phyloP scores from a whole-genome alignment of 2,797 vertebrate species.

The Darevskia mixta region DNA sequence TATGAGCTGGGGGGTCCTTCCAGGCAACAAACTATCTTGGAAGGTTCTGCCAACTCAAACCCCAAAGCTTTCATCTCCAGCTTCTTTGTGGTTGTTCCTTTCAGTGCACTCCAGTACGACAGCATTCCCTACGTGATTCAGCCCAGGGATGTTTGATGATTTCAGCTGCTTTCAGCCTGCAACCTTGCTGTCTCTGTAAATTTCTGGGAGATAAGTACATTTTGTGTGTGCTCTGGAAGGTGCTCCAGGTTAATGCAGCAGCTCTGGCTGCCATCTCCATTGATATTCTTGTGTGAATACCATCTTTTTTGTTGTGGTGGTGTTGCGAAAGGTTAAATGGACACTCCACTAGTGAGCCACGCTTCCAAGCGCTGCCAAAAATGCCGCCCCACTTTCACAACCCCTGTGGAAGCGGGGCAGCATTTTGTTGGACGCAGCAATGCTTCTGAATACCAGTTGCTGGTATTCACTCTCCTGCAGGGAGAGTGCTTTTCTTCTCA shows the following conservation, averaged over 20 bases:
- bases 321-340: background rate
- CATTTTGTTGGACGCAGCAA: no score
- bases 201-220: conserved; percentile 22
- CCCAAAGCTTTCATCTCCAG: background rate
- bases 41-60: background rate
- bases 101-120: accelerated
- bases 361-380: background rate
- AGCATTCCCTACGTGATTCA: conserved; percentile 6
- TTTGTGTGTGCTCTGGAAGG: conserved; percentile 17
- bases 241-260: conserved; percentile 10
- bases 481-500: no score
- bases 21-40: background rate
- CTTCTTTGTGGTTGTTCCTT: conserved; percentile 25
- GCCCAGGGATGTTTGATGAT: conserved; percentile 21
- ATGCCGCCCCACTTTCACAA: background rate
- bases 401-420: background rate
- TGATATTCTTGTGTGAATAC: conserved; percentile 12
- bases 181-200: conserved; percentile 25
- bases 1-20: background rate
- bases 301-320: background rate
- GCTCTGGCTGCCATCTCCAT: conserved; percentile 37
- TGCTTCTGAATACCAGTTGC: no score
- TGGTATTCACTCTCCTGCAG: no score
- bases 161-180: conserved; percentile 46
- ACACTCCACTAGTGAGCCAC: background rate